Base-by-base conservation (phyloP, 2,797 vertebrate species). In the Sebastes ruberrimus region DNA sequence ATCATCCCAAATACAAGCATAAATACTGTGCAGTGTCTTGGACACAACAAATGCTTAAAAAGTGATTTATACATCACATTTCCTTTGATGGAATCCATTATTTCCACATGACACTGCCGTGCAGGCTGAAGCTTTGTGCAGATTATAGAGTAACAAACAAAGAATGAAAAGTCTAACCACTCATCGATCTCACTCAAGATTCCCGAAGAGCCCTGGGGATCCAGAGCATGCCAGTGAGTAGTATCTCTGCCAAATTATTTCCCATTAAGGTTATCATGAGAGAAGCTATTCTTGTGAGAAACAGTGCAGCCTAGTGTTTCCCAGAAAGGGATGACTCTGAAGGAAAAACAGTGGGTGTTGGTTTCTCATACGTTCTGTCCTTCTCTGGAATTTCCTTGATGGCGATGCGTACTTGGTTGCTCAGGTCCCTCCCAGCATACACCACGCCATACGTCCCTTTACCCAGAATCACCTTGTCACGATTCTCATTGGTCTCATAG, bases 331-430 rank as follows among this genome's bases (percentile, higher is more conserved):
- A 55, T 9, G 46, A 55, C 13, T 16, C 2, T 23, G 4, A 30
- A 22, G 23, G 18, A 4, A 53, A 82, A 71, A 28, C 16, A 49
- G 30, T 9, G 11, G 30, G 20, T n/a, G 25, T 23, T 27, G 23
- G 14, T 53, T 72, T 61, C 64, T 68, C 95, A 4, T 91, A 98
- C 97, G 95, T 95, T 95, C 96, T 95, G 94, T 98, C 97, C 62
- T 95, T 96, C 83, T 99, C 97, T 0, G 97, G 97, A 72, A 99
- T 98, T 93, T 99, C 97, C 92, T 98, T 98, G 94, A 98, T 98
- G 74, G 97, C 97, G 4, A 98, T 97, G 90, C 97, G 97, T 2
- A 97, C 96, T 88, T 96, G 96, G 74, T 96, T 98, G 93, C 95
- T 97, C 66, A 96, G 85, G 71, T 97, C 97, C 14, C 97, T 95